Evolutionary conservation across 1,140 invertebrate species (phyloP), one percentile per base, ranked within the genome.

Genomic region (Macrobrachium nipponense): DNA sequence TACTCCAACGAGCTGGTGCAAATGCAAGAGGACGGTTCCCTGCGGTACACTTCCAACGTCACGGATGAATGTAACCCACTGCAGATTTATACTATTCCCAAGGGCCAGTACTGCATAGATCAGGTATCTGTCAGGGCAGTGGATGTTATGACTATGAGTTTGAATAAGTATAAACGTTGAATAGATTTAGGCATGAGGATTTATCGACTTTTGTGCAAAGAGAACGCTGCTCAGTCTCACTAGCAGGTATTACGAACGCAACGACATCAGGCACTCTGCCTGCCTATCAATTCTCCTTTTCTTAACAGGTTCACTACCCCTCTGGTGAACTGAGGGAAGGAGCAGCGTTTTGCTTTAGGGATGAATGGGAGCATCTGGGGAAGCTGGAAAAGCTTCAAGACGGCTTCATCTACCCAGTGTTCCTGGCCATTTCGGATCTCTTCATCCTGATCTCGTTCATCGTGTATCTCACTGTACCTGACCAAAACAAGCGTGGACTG

Each of bases 361-460:
- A 83, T 15, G 68, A 87, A 36, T 81, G 87, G 82, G 64, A 86
- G 10, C 84, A 85, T 58, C 58, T 82, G 15, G 83, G 77, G 15
- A 83, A 70, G 58, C 62, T 81, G 68, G 87, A 86, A 68, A 88
- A 88, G 73, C 80, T 81, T 36, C 79, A 87, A 64, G 87, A 87
- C 8, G 87, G 77, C 59, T 87, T 87, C 36, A 80, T 88, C 58
- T 89, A 88, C 78, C 86, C 89, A 17, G 87, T 87, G 12, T 87
- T 89, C 27, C 80, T 89, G 7, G 83, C 79, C 23, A 87, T 89
- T 62, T 87, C 87, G 11, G 89, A 88, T 58, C 43, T 89, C 64
- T 89, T 89, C 73, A 87, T 89, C 75, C 79, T 89, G 10, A 79
- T 89, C 20, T 88, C 89, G 20, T 88, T 89, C 70, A 75, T 89